phyloP scores from a whole-genome alignment of 2,113 vertebrate species.

The Notarius lentiginosus region DNA sequence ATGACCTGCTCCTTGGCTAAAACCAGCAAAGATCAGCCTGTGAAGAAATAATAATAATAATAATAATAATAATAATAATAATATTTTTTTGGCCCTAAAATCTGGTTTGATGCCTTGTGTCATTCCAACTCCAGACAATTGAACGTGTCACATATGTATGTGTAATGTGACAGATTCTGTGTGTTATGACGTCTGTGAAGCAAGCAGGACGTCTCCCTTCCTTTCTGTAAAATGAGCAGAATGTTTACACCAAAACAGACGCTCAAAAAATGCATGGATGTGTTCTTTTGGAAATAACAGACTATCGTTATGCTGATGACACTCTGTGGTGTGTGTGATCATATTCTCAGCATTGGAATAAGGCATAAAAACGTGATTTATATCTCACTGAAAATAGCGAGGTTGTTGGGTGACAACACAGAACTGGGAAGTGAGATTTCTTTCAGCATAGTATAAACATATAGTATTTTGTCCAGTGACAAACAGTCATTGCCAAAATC shows the following conservation, averaged over 20 bases:
- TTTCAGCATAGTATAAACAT: background rate
- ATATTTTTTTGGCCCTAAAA: background rate
- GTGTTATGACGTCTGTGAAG: background rate
- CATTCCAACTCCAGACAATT: background rate
- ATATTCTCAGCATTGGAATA: background rate
- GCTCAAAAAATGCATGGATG: slow-evolving; percentile 11
- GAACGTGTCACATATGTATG: background rate
- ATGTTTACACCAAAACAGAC: slow-evolving; percentile 28
- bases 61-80: no score
- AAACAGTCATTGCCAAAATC: background rate
- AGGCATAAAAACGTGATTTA: background rate
- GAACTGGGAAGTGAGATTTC: background rate
- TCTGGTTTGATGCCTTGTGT: background rate
- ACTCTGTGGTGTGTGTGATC: slow-evolving; percentile 5
- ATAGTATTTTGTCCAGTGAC: no score
- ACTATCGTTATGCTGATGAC: slow-evolving; percentile 17
- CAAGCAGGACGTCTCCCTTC: background rate
- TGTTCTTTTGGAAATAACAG: slow-evolving; percentile 19
- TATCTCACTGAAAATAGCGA: background rate
- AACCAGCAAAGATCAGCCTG: no score
- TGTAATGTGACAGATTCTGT: background rate
- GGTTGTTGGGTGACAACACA: background rate
- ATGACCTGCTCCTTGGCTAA: no score
- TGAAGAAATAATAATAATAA: no score
- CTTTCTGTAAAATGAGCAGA: slow-evolving; percentile 3